These are phyloP conservation scores for Ischnura elegans DNA, from an alignment of 2,888 invertebrate species.

Conservation along the genomic window DNA sequence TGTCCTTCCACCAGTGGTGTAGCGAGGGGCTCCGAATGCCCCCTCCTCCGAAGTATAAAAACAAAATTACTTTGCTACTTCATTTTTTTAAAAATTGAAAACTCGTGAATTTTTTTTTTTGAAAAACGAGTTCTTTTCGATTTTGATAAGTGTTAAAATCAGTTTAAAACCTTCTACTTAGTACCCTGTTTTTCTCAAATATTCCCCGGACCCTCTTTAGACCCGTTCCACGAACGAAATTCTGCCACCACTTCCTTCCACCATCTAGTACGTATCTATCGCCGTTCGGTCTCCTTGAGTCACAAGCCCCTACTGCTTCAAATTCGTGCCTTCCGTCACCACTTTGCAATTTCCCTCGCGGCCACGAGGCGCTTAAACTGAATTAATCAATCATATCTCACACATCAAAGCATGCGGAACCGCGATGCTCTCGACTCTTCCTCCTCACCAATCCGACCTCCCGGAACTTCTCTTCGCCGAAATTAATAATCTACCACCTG, in stretches of 20 bases:
- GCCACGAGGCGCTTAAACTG: background rate
- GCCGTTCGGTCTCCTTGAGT: conserved; percentile 73
- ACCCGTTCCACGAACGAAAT: too few relatives aligned
- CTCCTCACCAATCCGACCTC: conserved; percentile 35
- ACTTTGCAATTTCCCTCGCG: background rate
- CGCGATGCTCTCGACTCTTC: background rate
- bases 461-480: conserved; percentile 37
- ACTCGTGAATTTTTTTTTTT: too few relatives aligned
- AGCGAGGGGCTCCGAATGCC: too few relatives aligned
- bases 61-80: too few relatives aligned
- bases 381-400: conserved; percentile 50
- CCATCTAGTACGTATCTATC: conserved; percentile 73
- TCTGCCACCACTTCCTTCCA: too few relatives aligned
- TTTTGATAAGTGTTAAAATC: too few relatives aligned
- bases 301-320: background rate
- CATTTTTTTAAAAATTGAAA: too few relatives aligned
- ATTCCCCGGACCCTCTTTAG: background rate
- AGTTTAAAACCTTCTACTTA: too few relatives aligned
- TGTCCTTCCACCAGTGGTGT: too few relatives aligned
- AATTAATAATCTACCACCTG: background rate
- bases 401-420: conserved; percentile 58
- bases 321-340: background rate
- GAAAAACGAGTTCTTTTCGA: background rate
- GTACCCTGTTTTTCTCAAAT: too few relatives aligned
- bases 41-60: too few relatives aligned